A percentile compares a stretch with the other conserved stretches of the same genome.
Conservation (phyloP, 2,113 vertebrate genomes). For the Cavia aperea region DNA sequence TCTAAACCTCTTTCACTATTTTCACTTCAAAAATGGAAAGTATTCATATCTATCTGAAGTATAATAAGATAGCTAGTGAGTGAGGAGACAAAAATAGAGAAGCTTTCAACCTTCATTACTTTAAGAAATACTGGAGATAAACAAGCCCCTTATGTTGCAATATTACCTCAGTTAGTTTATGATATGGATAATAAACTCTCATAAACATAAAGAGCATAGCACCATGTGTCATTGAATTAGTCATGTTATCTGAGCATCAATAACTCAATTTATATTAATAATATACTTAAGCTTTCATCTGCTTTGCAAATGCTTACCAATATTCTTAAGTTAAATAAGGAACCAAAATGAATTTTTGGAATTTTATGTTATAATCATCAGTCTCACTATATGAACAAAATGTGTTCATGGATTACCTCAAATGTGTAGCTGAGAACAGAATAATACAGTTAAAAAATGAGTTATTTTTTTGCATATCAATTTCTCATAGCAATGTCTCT, state of each 20-base stretch:
- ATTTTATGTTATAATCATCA: background rate
- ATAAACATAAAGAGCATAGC: constrained; percentile 41
- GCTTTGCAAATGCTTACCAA: constrained; percentile 37
- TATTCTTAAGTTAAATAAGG: constrained; percentile 26
- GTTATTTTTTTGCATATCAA: background rate
- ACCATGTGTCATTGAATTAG: constrained; percentile 53
- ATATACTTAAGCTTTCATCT: constrained; percentile 38
- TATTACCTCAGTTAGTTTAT: constrained; percentile 29
- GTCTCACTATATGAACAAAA: background rate
- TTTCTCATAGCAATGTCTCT: background rate
- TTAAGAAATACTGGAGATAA: constrained; percentile 16
- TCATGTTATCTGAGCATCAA: constrained; percentile 37
- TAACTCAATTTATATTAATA: constrained; percentile 53
- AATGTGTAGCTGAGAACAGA: background rate
- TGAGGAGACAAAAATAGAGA: constrained; percentile 1
- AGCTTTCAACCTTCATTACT: constrained; percentile 38
- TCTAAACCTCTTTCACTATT: constrained; percentile 1
- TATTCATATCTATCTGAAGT: background rate
- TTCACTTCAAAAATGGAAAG: background rate
- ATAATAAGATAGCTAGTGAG: background rate
- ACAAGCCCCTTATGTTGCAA: constrained; percentile 16
- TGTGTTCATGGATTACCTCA: background rate
- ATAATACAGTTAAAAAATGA: background rate
- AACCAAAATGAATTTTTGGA: background rate
- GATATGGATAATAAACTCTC: constrained; percentile 52